phyloP scores from a whole-genome alignment of 2,113 vertebrate genomes.

The Psilopogon haemacephalus region DNA sequence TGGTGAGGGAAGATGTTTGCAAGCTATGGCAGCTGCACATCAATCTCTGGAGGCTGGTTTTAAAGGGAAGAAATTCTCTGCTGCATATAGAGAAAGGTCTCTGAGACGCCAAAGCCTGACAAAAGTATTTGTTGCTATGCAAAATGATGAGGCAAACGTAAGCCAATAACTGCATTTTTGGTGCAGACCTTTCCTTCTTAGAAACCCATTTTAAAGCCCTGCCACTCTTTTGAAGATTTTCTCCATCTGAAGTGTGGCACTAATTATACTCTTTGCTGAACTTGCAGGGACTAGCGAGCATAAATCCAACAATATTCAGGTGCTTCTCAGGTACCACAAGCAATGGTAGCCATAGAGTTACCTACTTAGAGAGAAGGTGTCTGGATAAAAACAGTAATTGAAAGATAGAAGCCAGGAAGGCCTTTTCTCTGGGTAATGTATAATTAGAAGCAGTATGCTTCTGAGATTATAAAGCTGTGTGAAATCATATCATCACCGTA shows the following conservation, averaged over 20 bases:
- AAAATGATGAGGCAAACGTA: neutral
- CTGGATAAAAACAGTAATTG: neutral
- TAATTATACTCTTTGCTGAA: neutral
- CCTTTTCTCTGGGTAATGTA: neutral
- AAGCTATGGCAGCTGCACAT: neutral
- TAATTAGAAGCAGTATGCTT: constrained; percentile 6
- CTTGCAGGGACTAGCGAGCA: neutral
- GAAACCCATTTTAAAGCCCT: neutral
- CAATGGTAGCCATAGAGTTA: neutral
- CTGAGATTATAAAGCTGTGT: neutral
- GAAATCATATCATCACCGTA: constrained; percentile 18
- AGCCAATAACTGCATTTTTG: neutral
- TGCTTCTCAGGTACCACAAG: neutral
- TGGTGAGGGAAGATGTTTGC: neutral
- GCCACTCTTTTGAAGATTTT: neutral
- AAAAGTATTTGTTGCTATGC: neutral
- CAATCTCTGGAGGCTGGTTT: neutral
- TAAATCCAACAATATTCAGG: neutral
- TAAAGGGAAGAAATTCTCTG: neutral
- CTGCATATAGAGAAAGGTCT: neutral
- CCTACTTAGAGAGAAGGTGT: neutral
- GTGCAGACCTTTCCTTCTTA: neutral
- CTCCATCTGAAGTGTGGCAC: neutral
- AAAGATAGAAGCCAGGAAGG: neutral
- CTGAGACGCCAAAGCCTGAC: neutral